These are phyloP conservation scores for Leuctra nigra DNA, from an alignment of 2,888 invertebrate species.

Conservation along the genomic window DNA sequence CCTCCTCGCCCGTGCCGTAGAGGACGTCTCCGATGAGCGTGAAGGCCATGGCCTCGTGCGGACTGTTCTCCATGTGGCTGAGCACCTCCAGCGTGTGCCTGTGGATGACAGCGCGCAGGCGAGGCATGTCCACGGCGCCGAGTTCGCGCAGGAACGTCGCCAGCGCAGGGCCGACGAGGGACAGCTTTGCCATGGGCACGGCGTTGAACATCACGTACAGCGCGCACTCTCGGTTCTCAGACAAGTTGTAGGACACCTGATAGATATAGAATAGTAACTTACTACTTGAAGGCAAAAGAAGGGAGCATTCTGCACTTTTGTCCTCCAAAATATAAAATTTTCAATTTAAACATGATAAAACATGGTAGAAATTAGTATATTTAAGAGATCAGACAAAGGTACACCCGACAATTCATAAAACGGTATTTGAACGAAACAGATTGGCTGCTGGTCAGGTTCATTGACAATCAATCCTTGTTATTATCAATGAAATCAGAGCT, in stretches of 20 bases:
- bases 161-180: constrained; percentile 53
- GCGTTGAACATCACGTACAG: constrained; percentile 67
- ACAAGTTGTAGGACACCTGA: constrained; percentile 53
- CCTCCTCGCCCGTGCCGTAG: constrained; percentile 65
- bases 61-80: constrained; percentile 65
- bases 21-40: constrained; percentile 76
- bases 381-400: too few relatives aligned
- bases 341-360: too few relatives aligned
- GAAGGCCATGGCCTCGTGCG: constrained; percentile 70
- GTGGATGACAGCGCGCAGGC: constrained; percentile 65
- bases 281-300: too few relatives aligned
- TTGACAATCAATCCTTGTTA: too few relatives aligned
- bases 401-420: too few relatives aligned
- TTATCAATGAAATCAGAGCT: too few relatives aligned
- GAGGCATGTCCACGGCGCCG: constrained; percentile 63
- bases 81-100: constrained; percentile 61
- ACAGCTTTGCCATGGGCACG: constrained; percentile 62
- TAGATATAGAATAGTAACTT: too few relatives aligned
- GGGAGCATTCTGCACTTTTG: too few relatives aligned
- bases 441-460: too few relatives aligned
- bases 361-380: too few relatives aligned
- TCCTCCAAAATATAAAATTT: too few relatives aligned
- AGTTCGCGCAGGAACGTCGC: constrained; percentile 44
- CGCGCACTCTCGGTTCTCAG: constrained; percentile 65
- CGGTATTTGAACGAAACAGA: too few relatives aligned